Percentiles rank a stretch among this genome's conserved stretches.
Conservation (phyloP, 2,113 vertebrate species). For the Limanda limanda region DNA sequence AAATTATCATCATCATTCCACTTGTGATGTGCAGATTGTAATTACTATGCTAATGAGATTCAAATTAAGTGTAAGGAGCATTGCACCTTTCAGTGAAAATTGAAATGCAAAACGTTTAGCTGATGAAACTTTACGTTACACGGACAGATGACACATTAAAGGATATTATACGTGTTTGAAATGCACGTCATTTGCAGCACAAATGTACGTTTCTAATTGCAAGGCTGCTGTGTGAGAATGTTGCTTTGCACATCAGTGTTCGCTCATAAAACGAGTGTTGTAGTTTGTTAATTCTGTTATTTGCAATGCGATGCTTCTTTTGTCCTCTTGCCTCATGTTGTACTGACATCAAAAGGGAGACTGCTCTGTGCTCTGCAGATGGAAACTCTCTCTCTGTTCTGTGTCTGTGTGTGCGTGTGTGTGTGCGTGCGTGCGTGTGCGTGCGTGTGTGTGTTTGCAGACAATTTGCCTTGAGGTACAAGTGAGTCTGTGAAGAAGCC, state of each 20-base stretch:
- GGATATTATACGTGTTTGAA: too few species aligned
- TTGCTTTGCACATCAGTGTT: background rate
- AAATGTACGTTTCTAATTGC: too few species aligned
- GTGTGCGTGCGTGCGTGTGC: background rate
- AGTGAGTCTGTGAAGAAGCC: constrained; percentile 30
- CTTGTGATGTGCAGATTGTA: background rate
- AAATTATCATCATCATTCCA: background rate
- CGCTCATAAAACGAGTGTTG: background rate
- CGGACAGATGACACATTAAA: background rate
- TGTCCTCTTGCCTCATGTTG: constrained; percentile 29
- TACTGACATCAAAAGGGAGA: constrained; percentile 43
- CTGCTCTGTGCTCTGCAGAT: constrained; percentile 39
- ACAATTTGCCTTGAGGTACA: constrained; percentile 41
- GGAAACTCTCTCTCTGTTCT: background rate
- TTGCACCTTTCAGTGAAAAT: background rate
- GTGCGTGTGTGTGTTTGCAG: constrained; percentile 1
- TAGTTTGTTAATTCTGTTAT: background rate
- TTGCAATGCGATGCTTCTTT: background rate
- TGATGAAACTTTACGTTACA: background rate
- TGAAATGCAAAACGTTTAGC: background rate
- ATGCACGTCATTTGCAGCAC: too few species aligned
- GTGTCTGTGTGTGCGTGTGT: constrained; percentile 7
- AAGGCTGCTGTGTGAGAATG: too few species aligned
- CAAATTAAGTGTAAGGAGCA: too few species aligned
- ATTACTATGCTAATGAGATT: background rate